Conservation (phyloP, 1,140 invertebrate genomes). For the Polypedilum pembai region DNA sequence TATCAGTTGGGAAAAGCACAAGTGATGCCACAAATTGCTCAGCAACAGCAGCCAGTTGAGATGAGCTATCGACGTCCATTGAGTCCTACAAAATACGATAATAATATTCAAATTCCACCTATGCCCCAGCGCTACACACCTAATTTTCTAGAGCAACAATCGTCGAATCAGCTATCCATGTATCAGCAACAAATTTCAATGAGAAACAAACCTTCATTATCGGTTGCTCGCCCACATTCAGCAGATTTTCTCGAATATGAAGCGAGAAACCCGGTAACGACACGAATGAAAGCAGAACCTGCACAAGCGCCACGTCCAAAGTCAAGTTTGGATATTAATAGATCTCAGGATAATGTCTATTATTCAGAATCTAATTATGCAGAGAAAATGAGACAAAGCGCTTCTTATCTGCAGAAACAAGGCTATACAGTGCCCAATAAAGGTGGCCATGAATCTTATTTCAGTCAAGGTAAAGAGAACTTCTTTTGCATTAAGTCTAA, state of each 20-base stretch:
- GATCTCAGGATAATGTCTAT: conserved; percentile 60
- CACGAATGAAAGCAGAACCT: conserved; percentile 43
- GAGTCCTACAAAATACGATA: conserved; percentile 43
- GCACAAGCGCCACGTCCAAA: conserved; percentile 65
- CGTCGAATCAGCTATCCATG: neutral
- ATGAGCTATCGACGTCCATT: conserved; percentile 41
- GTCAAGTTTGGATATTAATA: conserved; percentile 72
- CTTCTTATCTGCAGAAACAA: conserved; percentile 62
- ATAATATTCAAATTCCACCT: conserved; percentile 39
- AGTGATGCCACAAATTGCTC: conserved; percentile 36
- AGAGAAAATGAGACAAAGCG: conserved; percentile 77
- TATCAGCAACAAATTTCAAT: conserved; percentile 26
- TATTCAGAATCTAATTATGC: conserved; percentile 83
- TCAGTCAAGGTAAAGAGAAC: too few relatives aligned
- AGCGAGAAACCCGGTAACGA: conserved; percentile 49
- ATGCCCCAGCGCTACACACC: conserved; percentile 43
- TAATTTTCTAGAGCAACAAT: conserved; percentile 40
- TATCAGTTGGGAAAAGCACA: conserved; percentile 46
- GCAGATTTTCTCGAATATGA: conserved; percentile 85
- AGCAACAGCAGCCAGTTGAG: conserved; percentile 37
- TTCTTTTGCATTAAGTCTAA: too few relatives aligned
- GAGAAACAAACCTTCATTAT: conserved; percentile 41
- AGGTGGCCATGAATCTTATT: conserved; percentile 32
- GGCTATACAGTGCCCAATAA: conserved; percentile 42
- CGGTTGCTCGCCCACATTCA: conserved; percentile 71